Conservation (phyloP, 1,140 invertebrate species). For the Centruroides sculpturatus region DNA sequence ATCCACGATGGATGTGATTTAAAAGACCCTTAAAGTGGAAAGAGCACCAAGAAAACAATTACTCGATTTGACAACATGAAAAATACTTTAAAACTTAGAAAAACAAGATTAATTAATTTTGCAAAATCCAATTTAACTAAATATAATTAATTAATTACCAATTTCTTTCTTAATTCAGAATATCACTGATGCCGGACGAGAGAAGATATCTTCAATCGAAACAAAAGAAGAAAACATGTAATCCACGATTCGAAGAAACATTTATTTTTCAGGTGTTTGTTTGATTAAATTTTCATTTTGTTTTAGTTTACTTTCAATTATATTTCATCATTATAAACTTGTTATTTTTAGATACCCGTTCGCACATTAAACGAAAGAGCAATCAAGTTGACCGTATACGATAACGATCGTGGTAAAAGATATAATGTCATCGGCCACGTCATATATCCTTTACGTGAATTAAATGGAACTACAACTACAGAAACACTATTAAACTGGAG, state of each 20-base stretch:
- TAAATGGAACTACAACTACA: constrained; percentile 27
- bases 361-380: constrained; percentile 49
- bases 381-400: constrained; percentile 52
- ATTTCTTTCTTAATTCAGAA: constrained; percentile 33
- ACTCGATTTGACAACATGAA: too few relatives aligned
- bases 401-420: constrained; percentile 47
- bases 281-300: too few relatives aligned
- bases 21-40: too few relatives aligned
- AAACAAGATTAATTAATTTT: too few relatives aligned
- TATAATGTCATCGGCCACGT: constrained; percentile 54
- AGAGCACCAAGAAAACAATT: too few relatives aligned
- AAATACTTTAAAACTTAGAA: too few relatives aligned
- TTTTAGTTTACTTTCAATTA: neutral
- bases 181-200: constrained; percentile 60
- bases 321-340: constrained; percentile 9
- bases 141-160: neutral
- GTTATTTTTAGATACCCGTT: constrained; percentile 43
- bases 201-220: constrained; percentile 57
- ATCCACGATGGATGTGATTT: too few relatives aligned
- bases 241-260: constrained; percentile 62
- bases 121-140: too few relatives aligned
- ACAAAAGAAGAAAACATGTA: constrained; percentile 62
- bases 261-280: constrained; percentile 54
- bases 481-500: constrained; percentile 26
- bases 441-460: constrained; percentile 48